Evolutionary conservation across 2,797 vertebrate genomes (phyloP), one percentile per base, ranked within the genome.

Genomic region (Sitta carolinensis): DNA sequence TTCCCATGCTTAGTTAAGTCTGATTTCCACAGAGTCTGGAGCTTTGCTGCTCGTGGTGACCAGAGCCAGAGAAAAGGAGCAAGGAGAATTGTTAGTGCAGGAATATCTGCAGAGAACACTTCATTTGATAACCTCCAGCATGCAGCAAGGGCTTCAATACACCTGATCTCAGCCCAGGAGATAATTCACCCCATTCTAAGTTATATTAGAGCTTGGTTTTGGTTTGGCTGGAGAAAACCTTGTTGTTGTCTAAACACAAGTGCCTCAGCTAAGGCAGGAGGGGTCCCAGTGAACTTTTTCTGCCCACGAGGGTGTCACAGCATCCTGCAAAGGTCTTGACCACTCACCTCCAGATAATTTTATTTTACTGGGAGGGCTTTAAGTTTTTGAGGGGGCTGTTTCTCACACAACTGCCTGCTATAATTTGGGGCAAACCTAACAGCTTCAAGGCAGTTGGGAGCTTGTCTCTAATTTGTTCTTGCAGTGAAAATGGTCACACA

Each of bases 1-100:
- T 91, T 89, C 92, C 74, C 88, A 67, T 82, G 90, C 74, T 90
- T 52, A 69, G 83, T 82, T 91, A 84, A 88, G 89, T 81, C 77
- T 91, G 80, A 95, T 96, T 94, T 96, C 86, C 91, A 86, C 51
- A 34, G 68, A 47, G 73, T 72, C 89, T 68, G 64, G 73, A 8
- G 21, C 76, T 89, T 77, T 48, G 69, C 83, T 94, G 91, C 66
- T 86, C 9, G 26, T 13, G 3, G 55, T 82, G 86, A 74, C 74
- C 83, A 88, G 83, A 95, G 83, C 66, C 91, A 87, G 76, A 63
- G 76, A 11, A 82, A 82, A 80, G 76, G 51, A 63, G 42, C 45
- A 42, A 7, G 36, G 68, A 26, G n/a, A 26, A 34, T 13, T 92
- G 68, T 72, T 66, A 69, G 48, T 17, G 32, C 43, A 83, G 83